These are phyloP conservation scores for Hapalemur alaotrensis DNA, from an alignment of 2,797 vertebrate genomes.

Conservation along the genomic window DNA sequence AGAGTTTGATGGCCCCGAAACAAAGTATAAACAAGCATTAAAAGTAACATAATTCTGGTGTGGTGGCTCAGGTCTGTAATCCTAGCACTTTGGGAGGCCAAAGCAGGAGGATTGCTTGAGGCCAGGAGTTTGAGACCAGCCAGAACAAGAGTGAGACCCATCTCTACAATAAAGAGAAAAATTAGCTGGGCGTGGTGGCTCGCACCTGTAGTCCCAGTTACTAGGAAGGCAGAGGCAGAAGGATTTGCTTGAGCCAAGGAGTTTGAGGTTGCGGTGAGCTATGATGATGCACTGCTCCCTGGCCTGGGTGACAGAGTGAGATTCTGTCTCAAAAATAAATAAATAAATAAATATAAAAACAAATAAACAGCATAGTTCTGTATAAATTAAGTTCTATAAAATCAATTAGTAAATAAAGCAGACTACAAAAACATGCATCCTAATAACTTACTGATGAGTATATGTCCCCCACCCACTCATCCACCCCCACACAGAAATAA, in stretches of 20 bases:
- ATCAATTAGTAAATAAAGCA: neutral
- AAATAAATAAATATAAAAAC: neutral
- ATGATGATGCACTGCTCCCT: neutral
- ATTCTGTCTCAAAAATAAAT: neutral
- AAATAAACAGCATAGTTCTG: neutral
- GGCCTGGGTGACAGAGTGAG: neutral
- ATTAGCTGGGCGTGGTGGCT: too few species aligned
- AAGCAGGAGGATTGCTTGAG: neutral
- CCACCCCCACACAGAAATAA: neutral
- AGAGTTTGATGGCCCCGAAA: neutral
- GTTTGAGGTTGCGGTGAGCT: neutral
- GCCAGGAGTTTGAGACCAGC: neutral
- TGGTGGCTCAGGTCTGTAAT: neutral
- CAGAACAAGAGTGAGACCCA: neutral
- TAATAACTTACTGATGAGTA: neutral
- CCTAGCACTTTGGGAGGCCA: neutral
- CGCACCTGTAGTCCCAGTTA: neutral
- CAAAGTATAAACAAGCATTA: neutral
- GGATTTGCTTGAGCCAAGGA: neutral
- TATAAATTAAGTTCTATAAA: neutral
- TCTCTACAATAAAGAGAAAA: neutral
- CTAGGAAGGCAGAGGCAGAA: neutral
- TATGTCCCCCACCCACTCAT: neutral
- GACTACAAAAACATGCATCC: neutral
- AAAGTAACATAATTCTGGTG: neutral